These are phyloP conservation scores for Nowickia ferox DNA, from an alignment of 2,888 invertebrate species.

Conservation along the genomic window DNA sequence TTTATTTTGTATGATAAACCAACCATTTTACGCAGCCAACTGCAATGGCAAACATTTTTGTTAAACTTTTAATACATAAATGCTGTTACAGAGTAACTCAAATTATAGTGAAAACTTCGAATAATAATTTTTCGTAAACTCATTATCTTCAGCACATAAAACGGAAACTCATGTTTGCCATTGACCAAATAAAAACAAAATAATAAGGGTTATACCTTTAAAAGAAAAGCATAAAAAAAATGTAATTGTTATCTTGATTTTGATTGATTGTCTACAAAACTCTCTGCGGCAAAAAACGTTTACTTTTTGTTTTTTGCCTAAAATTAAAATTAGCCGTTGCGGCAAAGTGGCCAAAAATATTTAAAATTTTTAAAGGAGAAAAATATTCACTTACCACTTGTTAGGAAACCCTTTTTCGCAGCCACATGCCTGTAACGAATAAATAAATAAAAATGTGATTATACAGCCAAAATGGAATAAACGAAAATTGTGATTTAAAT, in stretches of 20 bases:
- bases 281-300: neutral
- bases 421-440: constrained; percentile 55
- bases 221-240: neutral
- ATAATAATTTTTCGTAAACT: neutral
- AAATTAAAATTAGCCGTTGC: neutral
- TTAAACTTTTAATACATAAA: neutral
- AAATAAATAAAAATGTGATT: constrained; percentile 73
- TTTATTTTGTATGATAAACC: constrained; percentile 33
- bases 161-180: neutral
- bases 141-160: neutral
- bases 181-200: neutral
- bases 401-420: constrained; percentile 21
- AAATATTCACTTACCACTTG: neutral
- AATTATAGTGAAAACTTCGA: constrained; percentile 3
- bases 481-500: constrained; percentile 77
- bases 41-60: neutral
- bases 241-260: neutral
- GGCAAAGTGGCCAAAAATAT: too few species aligned
- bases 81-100: neutral
- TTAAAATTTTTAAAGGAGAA: too few species aligned
- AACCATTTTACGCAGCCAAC: constrained; percentile 24
- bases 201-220: neutral
- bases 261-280: constrained; percentile 20
- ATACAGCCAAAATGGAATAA: constrained; percentile 67
- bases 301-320: neutral